These are phyloP conservation scores for Phymorhynchus buccinoides DNA, from an alignment of 1,140 invertebrate species.

Conservation along the genomic window DNA sequence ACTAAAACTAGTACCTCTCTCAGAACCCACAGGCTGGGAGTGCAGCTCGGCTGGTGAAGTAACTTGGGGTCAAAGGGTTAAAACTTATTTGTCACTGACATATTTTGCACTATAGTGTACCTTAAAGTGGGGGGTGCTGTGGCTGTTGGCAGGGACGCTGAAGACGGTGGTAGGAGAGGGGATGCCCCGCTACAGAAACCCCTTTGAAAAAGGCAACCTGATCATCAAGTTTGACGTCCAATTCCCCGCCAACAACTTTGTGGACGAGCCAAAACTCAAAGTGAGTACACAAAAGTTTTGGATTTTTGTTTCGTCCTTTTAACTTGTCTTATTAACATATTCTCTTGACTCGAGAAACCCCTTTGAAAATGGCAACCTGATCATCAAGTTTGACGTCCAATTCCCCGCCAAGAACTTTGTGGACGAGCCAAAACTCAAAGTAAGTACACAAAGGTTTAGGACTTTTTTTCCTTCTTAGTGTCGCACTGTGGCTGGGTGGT, in stretches of 20 bases:
- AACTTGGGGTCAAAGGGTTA: too few species aligned
- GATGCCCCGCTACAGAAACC: slow-evolving; percentile 97
- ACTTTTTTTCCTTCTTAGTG: background rate
- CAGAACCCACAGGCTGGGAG: too few species aligned
- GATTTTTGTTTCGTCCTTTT: background rate
- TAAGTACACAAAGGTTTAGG: slow-evolving; percentile 43
- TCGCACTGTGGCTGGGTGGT: too few species aligned
- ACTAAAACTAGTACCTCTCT: too few species aligned
- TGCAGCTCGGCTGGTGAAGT: too few species aligned
- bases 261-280: slow-evolving; percentile 82
- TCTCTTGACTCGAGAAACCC: too few species aligned
- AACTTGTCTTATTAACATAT: too few species aligned
- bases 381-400: slow-evolving; percentile 93
- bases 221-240: slow-evolving; percentile 94
- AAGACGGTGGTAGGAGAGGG: slow-evolving; percentile 94
- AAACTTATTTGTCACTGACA: too few species aligned
- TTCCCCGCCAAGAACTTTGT: slow-evolving; percentile 88
- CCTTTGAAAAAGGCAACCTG: slow-evolving; percentile 95
- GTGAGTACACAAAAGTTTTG: slow-evolving; percentile 50
- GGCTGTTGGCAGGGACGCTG: slow-evolving; percentile 77
- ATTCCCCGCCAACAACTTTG: slow-evolving; percentile 86
- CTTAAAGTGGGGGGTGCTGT: background rate
- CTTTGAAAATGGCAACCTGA: slow-evolving; percentile 88
- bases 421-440: slow-evolving; percentile 80
- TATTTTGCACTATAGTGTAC: too few species aligned